A percentile compares a stretch with the other conserved stretches of the same genome.
Evolutionary conservation across 2,888 invertebrate genomes (phyloP).

Genomic region (Pachliopta kotzebuea): DNA sequence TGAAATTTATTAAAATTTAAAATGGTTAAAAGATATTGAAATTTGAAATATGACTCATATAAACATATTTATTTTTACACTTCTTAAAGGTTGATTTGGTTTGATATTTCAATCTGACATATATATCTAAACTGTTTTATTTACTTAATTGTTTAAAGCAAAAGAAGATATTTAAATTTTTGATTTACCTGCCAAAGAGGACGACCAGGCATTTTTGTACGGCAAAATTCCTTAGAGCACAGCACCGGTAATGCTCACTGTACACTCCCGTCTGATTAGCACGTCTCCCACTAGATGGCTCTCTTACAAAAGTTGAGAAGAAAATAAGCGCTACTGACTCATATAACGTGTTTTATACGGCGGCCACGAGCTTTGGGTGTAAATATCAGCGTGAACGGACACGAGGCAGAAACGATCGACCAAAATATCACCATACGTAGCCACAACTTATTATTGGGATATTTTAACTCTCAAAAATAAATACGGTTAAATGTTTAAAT

Average conservation of each 20-base stretch:
- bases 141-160: not conserved
- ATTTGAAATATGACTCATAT: too few species aligned
- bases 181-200: conserved; percentile 86
- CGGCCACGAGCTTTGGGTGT: conserved; percentile 60
- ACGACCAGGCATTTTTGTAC: conserved; percentile 85
- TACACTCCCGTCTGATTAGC: conserved; percentile 57
- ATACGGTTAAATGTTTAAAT: not conserved
- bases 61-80: too few species aligned
- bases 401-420: conserved; percentile 69
- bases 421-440: conserved; percentile 71
- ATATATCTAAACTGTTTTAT: not conserved
- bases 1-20: too few species aligned
- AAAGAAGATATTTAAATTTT: not conserved
- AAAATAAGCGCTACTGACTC: conserved; percentile 74
- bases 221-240: conserved; percentile 48
- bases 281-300: conserved; percentile 72
- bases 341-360: conserved; percentile 78
- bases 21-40: too few species aligned
- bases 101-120: too few species aligned
- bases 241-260: conserved; percentile 46
- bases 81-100: too few species aligned
- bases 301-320: conserved; percentile 73
- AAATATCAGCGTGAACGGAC: conserved; percentile 70
- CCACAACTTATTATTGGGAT: conserved; percentile 48
- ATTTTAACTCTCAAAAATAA: conserved; percentile 36